A percentile compares a stretch with the other conserved stretches of the same genome.
phyloP scores from a whole-genome alignment of 2,888 invertebrate genomes.

The Sinohyriopsis cumingii region DNA sequence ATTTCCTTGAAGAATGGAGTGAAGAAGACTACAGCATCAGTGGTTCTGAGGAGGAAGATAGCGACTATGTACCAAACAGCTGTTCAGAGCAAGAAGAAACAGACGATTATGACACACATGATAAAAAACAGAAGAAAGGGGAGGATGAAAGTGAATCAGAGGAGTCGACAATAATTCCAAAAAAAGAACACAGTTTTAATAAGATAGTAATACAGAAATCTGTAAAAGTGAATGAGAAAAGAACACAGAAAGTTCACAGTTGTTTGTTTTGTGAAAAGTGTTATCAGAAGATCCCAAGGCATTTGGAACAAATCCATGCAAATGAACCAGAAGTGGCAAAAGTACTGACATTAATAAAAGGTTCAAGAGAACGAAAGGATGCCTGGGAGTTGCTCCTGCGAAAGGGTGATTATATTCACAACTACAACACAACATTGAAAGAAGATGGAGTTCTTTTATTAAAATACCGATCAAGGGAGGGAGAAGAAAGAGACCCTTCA shows the following conservation, averaged over 20 bases:
- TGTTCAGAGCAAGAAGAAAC: too few relatives aligned
- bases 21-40: too few relatives aligned
- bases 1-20: too few relatives aligned
- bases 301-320: constrained; percentile 16
- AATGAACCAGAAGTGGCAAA: constrained; percentile 23
- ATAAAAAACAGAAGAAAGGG: too few relatives aligned
- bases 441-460: constrained; percentile 14
- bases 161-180: background rate
- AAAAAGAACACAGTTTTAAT: background rate
- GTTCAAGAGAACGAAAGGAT: constrained; percentile 16
- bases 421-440: constrained; percentile 9
- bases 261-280: constrained; percentile 23
- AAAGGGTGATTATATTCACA: constrained; percentile 18
- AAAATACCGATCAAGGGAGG: constrained; percentile 15
- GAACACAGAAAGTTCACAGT: constrained; percentile 14
- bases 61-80: too few relatives aligned
- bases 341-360: constrained; percentile 10
- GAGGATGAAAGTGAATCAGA: too few relatives aligned
- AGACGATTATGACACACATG: too few relatives aligned
- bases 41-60: too few relatives aligned
- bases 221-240: constrained; percentile 4
- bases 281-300: constrained; percentile 12
- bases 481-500: constrained; percentile 3
- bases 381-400: constrained; percentile 9
- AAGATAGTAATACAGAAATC: background rate